A percentile compares a stretch with the other conserved stretches of the same genome.
Conservation (phyloP, 2,113 vertebrate species). For the Meleagris gallopavo region DNA sequence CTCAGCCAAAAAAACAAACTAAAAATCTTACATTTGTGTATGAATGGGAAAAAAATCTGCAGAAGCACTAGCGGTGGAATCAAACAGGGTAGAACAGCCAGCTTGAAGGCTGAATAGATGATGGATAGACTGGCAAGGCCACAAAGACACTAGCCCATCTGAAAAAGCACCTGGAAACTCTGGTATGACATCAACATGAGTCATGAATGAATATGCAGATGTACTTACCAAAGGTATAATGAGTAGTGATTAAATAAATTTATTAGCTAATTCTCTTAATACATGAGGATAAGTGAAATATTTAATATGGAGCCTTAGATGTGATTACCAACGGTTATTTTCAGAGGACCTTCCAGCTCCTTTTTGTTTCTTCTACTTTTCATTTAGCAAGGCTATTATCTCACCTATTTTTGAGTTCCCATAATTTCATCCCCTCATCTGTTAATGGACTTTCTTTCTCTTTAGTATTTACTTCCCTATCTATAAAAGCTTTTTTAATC, state of each 20-base stretch:
- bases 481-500: constrained; percentile 28
- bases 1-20: neutral
- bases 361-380: neutral
- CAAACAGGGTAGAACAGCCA: neutral
- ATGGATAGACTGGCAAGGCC: neutral
- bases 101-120: neutral
- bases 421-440: constrained; percentile 16
- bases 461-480: neutral
- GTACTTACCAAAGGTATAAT: neutral
- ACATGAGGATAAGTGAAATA: neutral
- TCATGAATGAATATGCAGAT: neutral
- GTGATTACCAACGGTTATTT: neutral
- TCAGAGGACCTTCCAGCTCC: neutral
- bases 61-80: neutral
- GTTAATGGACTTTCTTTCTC: constrained; percentile 23
- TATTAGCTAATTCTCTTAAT: neutral
- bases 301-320: neutral
- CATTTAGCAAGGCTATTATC: neutral
- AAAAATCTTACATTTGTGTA: neutral
- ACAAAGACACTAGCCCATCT: neutral
- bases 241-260: neutral
- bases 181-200: neutral
- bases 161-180: neutral
- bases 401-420: neutral
- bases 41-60: neutral